phyloP scores from a whole-genome alignment of 2,888 invertebrate genomes.

The Caenorhabditis virilis region DNA sequence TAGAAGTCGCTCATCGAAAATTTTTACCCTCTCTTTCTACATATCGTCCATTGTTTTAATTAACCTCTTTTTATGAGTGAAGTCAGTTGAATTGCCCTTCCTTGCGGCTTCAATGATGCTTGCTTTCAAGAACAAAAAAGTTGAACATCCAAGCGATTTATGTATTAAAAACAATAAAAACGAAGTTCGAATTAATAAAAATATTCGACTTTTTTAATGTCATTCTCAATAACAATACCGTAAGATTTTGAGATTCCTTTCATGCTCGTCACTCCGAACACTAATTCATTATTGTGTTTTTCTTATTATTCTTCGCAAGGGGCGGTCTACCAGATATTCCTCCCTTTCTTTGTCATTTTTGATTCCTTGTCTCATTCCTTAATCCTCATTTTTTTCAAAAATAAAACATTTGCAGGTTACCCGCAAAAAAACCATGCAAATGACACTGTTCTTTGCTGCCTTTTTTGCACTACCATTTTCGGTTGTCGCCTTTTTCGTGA shows the following conservation, averaged over 20 bases:
- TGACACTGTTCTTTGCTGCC: too few species aligned
- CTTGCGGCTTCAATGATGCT: not conserved
- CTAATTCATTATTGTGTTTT: too few species aligned
- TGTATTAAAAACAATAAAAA: not conserved
- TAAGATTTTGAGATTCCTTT: not conserved
- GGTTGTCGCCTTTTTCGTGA: not conserved
- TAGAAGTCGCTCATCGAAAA: not conserved
- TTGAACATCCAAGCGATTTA: too few species aligned
- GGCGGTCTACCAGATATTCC: too few species aligned
- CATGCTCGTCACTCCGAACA: too few species aligned
- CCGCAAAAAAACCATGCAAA: too few species aligned
- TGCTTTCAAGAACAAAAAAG: too few species aligned
- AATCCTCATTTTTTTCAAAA: too few species aligned
- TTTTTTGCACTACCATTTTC: not conserved
- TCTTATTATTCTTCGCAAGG: too few species aligned
- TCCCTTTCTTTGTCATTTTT: too few species aligned
- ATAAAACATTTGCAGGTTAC: too few species aligned
- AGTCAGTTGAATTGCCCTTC: constrained; percentile 1
- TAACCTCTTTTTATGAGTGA: constrained; percentile 15
- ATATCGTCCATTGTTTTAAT: constrained; percentile 19
- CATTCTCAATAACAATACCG: not conserved
- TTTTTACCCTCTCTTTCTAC: not conserved
- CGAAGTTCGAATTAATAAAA: not conserved
- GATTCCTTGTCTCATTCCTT: too few species aligned
- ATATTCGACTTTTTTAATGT: not conserved